These are phyloP conservation scores for Myrmecobius fasciatus DNA, from an alignment of 2,113 vertebrate species.

Conservation along the genomic window DNA sequence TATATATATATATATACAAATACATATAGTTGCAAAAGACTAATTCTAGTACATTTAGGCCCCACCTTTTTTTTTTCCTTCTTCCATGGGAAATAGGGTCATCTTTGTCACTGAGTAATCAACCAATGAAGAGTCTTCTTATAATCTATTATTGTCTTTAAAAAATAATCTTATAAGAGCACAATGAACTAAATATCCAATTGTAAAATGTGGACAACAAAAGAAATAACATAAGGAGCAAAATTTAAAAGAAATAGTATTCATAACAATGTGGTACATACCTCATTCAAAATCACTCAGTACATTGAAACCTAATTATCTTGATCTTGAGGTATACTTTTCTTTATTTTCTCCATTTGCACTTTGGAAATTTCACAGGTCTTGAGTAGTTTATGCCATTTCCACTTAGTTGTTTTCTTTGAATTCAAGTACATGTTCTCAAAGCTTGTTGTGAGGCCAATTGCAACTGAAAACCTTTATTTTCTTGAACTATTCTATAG, in stretches of 20 bases:
- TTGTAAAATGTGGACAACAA: neutral
- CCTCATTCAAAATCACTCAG: neutral
- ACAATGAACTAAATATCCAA: neutral
- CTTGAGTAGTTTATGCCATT: neutral
- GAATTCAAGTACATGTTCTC: neutral
- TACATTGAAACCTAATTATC: neutral
- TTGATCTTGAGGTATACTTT: neutral
- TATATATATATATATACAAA: too few species aligned
- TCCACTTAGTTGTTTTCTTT: neutral
- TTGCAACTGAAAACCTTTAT: neutral
- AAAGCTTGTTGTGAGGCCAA: neutral
- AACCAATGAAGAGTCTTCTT: neutral
- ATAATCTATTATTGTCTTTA: neutral
- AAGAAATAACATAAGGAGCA: neutral
- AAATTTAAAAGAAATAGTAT: neutral
- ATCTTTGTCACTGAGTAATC: neutral
- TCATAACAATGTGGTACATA: neutral
- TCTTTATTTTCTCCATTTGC: neutral
- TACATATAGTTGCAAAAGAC: neutral
- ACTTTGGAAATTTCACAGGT: neutral
- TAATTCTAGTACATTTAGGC: neutral
- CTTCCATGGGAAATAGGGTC: neutral
- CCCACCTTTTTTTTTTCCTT: neutral
- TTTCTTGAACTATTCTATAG: neutral
- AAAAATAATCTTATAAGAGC: conserved; percentile 29